Evolutionary conservation across 2,888 invertebrate species (phyloP), one percentile per base, ranked within the genome.

Genomic region (Heteromyza rotundicornis): DNA sequence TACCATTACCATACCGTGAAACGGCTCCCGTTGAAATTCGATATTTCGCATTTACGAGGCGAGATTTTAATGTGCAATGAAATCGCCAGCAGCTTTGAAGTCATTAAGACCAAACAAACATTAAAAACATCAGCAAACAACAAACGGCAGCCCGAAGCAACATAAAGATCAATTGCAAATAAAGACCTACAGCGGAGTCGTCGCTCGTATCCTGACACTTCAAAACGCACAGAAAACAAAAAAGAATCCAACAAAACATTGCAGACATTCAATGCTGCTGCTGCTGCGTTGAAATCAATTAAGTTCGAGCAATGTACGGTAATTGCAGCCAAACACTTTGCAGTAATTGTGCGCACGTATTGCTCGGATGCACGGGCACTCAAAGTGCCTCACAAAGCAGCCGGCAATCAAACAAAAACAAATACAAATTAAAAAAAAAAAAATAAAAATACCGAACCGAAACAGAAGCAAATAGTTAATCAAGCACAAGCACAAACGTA

Each of bases 251-350:
- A 22, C 12, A 54, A 40, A 40, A 3, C n/a, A n/a, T n/a, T n/a
- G n/a, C 35, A 40, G 24, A 58, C 56, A 51, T 32, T 51, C 57
- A 53, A 50, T 50, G n/a, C 40, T 7, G n/a, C 40, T 3, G 40
- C 40, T 3, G 2, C 47, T 2, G 47, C 47, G 47, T 19, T 40
- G 70, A 78, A 76, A 76, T 77, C 76, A 77, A 77, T 76, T 77
- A 77, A 73, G 73, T 67, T 70, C 72, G 67, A 69, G 72, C 70
- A 72, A 68, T 72, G 73, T 70, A 68, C 72, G 64, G 70, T 72
- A 77, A 78, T 70, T 78, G 77, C 76, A 71, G 76, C 71, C 72
- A 72, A 40, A 44, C 47, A 57, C 49, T 10, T 47, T 47, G 10
- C 47, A 47, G 20, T 47, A 47, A 47, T 47, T 47, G 47, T 51